Evolutionary conservation across 2,113 vertebrate genomes (phyloP), one percentile per base, ranked within the genome.

Genomic region (Stegastes partitus): DNA sequence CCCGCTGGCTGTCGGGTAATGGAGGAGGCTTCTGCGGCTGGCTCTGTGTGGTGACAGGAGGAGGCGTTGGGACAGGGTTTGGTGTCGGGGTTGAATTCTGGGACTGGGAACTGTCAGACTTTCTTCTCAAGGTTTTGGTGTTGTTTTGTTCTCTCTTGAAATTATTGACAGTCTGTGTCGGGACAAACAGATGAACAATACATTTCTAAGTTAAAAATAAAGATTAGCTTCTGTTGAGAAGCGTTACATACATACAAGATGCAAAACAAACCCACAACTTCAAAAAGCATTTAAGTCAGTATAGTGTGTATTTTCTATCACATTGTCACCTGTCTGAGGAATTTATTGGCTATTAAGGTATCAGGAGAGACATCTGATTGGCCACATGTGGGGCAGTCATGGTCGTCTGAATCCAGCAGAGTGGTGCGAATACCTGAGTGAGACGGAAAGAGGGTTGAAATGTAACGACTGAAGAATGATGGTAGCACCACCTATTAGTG

Each of bases 351-450:
- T 47, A 98, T 97, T 87, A 99, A 91, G 66, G 95, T 95, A 75
- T 99, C 98, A 5, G 98, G 98, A 54, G 98, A 99, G 68, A 99
- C 98, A 5, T 98, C 95, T 2, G 95, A 95, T 15, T 97, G 96
- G 90, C 95, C 92, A 82, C 98, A 99, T 0, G 96, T 98, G 49
- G 98, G 98, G 84, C 98, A 99, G 0, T 94, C 93, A 21, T 99
- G 98, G 0, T 97, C 96, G 26, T 99, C 98, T 0, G 98, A 99
- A 63, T 99, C 97, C 79, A 99, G 92, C n/a, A 99, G 87, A 18
- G 96, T 92, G 10, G 95, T 96, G 84, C 98, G 95, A 86, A 99
- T 97, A 95, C 98, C 98, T 99, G 88, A 73, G 28, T 0, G 8
- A 74, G 16, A 83, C 28, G 86, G 5, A 39, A 45, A 62, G 8